These are phyloP conservation scores for Brienomyrus brachyistius DNA, from an alignment of 2,113 vertebrate genomes.

Conservation along the genomic window DNA sequence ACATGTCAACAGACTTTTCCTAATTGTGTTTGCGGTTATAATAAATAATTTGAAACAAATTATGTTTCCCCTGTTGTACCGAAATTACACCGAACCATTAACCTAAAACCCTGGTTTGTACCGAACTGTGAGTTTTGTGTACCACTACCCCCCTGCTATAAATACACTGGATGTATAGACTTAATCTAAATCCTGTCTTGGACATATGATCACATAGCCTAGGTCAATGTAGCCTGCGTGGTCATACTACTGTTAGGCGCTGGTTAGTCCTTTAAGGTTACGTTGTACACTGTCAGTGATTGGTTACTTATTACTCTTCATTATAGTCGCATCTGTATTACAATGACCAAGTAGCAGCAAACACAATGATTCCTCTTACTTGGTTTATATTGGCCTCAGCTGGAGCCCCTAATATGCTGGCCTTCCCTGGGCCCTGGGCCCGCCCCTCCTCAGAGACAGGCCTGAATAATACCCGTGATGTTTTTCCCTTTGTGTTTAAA, in stretches of 20 bases:
- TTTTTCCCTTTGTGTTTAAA: constrained; percentile 5
- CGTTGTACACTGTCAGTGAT: too few species aligned
- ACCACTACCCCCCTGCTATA: too few species aligned
- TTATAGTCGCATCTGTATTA: not conserved
- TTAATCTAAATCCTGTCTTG: too few species aligned
- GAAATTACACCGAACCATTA: not conserved
- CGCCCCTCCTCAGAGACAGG: not conserved
- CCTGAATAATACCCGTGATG: not conserved
- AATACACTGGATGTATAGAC: too few species aligned
- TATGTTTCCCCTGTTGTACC: not conserved
- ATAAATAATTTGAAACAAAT: not conserved
- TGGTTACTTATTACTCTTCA: not conserved
- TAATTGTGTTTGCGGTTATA: not conserved
- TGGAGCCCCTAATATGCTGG: not conserved
- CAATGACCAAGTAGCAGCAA: not conserved
- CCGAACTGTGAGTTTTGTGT: too few species aligned
- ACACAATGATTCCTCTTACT: not conserved
- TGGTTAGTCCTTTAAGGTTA: too few species aligned
- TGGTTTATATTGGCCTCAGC: not conserved
- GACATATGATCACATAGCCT: too few species aligned
- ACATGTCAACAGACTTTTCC: not conserved
- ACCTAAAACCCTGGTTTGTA: not conserved
- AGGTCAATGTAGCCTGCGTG: too few species aligned
- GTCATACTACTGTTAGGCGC: too few species aligned
- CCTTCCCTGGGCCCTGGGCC: not conserved